Evolutionary conservation across 1,140 invertebrate genomes (phyloP).

Genomic region (Drosophila asahinai): DNA sequence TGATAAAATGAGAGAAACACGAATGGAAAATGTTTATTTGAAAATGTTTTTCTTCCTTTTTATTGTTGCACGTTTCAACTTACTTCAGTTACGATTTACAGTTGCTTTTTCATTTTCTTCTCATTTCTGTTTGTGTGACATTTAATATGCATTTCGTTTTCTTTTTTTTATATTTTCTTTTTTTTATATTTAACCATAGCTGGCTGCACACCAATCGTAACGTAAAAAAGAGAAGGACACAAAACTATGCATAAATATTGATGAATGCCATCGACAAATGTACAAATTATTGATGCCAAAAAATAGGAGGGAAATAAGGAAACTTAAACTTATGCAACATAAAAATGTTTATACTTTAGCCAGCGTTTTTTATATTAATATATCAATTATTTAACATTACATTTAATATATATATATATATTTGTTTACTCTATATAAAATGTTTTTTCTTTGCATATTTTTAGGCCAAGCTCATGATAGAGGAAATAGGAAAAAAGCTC

Average conservation of each 20-base stretch:
- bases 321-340: slow-evolving; percentile 52
- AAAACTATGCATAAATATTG: slow-evolving; percentile 54
- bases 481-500: slow-evolving; percentile 71
- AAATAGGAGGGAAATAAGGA: slow-evolving; percentile 12
- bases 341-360: slow-evolving; percentile 36
- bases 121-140: slow-evolving; percentile 47
- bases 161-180: neutral
- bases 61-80: slow-evolving; percentile 80
- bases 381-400: slow-evolving; percentile 64
- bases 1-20: slow-evolving; percentile 1
- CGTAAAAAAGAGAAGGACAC: slow-evolving; percentile 28
- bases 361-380: slow-evolving; percentile 58
- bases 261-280: slow-evolving; percentile 40
- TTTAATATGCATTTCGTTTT: slow-evolving; percentile 51
- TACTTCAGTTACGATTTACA: slow-evolving; percentile 66
- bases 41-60: slow-evolving; percentile 62
- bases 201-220: slow-evolving; percentile 46
- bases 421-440: slow-evolving; percentile 41
- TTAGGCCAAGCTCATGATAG: slow-evolving; percentile 67
- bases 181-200: slow-evolving; percentile 35
- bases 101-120: slow-evolving; percentile 40
- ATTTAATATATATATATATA: slow-evolving; percentile 49
- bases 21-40: slow-evolving; percentile 60
- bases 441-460: slow-evolving; percentile 45
- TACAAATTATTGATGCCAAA: slow-evolving; percentile 52